Percentiles rank a stretch among this genome's conserved stretches.
Evolutionary conservation across 2,888 invertebrate genomes (phyloP).

Genomic region (Theristus sp.): DNA sequence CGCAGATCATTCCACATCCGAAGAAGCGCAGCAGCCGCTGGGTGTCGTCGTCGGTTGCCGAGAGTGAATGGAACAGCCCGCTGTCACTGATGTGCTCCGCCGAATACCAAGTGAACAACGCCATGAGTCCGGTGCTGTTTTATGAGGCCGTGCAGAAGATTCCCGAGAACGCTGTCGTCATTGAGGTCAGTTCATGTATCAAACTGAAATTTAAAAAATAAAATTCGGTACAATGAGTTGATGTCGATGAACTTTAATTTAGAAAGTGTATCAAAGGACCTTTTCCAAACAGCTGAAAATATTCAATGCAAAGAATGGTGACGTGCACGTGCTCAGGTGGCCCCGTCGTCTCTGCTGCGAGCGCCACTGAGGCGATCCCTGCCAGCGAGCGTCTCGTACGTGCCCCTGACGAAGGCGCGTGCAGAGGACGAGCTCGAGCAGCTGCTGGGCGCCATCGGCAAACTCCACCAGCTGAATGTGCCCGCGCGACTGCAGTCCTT

Average conservation of each 20-base stretch:
- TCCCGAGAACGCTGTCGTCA: conserved; percentile 64
- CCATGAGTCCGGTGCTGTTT: conserved; percentile 75
- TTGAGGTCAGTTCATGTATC: conserved; percentile 53
- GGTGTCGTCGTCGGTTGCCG: conserved; percentile 77
- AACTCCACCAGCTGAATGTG: conserved; percentile 59
- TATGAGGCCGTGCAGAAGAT: conserved; percentile 59
- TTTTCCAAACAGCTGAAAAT: too few relatives aligned
- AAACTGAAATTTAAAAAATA: too few relatives aligned
- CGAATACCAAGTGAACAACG: too few relatives aligned
- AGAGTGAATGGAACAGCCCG: conserved; percentile 55
- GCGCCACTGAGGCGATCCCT: conserved; percentile 73
- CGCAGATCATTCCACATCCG: conserved; percentile 11
- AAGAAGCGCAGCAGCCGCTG: conserved; percentile 49
- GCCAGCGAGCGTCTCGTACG: conserved; percentile 50
- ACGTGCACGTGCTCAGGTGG: too few relatives aligned
- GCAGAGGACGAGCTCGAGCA: background rate
- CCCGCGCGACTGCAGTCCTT: conserved; percentile 53
- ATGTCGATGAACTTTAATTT: background rate
- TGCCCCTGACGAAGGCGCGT: conserved; percentile 56
- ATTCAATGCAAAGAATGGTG: too few relatives aligned
- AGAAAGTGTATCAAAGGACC: background rate
- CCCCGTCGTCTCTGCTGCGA: conserved; percentile 82
- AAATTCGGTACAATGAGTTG: too few relatives aligned
- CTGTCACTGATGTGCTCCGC: too few relatives aligned
- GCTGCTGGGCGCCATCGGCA: conserved; percentile 54